A percentile compares a stretch with the other conserved stretches of the same genome.
Conservation (phyloP, 2,113 vertebrate genomes). For the Nesoenas mayeri region DNA sequence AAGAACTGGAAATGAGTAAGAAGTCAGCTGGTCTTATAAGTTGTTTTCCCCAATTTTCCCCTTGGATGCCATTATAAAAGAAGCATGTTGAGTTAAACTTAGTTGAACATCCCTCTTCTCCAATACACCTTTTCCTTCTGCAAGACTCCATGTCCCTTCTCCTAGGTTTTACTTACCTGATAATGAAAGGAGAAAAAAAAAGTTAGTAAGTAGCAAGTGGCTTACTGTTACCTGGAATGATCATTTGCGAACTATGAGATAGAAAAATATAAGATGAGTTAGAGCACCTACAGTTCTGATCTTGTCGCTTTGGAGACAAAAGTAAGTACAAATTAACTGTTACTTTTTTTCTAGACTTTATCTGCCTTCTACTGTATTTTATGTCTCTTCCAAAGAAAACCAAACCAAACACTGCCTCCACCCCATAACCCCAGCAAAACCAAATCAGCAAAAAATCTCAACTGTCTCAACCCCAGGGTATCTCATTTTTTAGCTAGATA, state of each 20-base stretch:
- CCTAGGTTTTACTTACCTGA: background rate
- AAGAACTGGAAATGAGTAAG: background rate
- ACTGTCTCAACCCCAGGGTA: background rate
- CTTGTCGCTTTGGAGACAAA: background rate
- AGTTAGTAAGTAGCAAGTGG: background rate
- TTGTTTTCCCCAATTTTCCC: background rate
- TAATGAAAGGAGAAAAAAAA: background rate
- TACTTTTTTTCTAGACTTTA: background rate
- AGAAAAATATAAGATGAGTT: background rate
- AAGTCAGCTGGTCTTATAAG: background rate
- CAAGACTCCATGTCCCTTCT: background rate
- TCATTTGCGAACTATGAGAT: background rate
- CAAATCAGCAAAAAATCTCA: fast-evolving
- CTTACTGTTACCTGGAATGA: background rate
- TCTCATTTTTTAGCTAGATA: background rate
- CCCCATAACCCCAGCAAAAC: background rate
- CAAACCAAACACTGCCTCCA: too few species aligned
- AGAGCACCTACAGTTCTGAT: background rate
- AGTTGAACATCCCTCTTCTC: background rate
- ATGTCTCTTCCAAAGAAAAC: background rate
- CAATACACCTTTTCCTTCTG: background rate
- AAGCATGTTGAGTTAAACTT: background rate
- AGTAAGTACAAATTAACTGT: background rate
- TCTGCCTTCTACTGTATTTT: background rate
- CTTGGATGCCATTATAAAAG: background rate